Evolutionary conservation across 2,797 vertebrate genomes (phyloP).

Genomic region (Melanotaenia parkinsoni): DNA sequence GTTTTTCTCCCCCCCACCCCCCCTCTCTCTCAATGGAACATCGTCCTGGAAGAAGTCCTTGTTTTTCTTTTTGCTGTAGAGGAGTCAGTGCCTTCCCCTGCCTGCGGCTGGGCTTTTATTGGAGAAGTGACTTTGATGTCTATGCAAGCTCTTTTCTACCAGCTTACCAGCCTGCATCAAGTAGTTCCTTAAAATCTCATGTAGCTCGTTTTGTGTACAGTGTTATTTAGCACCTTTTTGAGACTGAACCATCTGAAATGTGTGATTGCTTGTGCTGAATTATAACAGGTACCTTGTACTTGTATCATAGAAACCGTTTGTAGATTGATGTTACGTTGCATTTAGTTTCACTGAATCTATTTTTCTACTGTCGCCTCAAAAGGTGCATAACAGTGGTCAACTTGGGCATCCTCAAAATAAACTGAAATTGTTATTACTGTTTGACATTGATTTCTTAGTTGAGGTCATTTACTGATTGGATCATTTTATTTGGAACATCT

Average conservation of each 20-base stretch:
- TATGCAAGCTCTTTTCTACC: conserved; percentile 86
- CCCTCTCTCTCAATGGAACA: conserved; percentile 56
- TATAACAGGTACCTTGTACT: conserved; percentile 79
- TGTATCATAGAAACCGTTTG: conserved; percentile 80
- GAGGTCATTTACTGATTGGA: conserved; percentile 34
- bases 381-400: conserved; percentile 82
- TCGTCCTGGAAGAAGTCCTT: conserved; percentile 72
- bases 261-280: conserved; percentile 76
- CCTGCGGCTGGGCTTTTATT: conserved; percentile 81
- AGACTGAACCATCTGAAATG: conserved; percentile 74
- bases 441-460: conserved; percentile 25
- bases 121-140: conserved; percentile 83
- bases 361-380: conserved; percentile 86
- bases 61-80: conserved; percentile 79
- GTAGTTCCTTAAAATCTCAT: conserved; percentile 78
- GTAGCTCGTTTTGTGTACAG: conserved; percentile 80
- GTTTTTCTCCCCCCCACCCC: conserved; percentile 55
- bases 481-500: neutral
- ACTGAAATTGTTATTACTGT: conserved; percentile 72
- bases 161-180: conserved; percentile 83
- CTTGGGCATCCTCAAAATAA: conserved; percentile 83
- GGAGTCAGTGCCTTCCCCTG: conserved; percentile 83
- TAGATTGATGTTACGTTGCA: conserved; percentile 81
- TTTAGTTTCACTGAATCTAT: conserved; percentile 87
- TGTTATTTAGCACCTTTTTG: conserved; percentile 80